Evolutionary conservation across 2,888 invertebrate genomes (phyloP), one percentile per base, ranked within the genome.

Genomic region (Cartodere bifasciata): DNA sequence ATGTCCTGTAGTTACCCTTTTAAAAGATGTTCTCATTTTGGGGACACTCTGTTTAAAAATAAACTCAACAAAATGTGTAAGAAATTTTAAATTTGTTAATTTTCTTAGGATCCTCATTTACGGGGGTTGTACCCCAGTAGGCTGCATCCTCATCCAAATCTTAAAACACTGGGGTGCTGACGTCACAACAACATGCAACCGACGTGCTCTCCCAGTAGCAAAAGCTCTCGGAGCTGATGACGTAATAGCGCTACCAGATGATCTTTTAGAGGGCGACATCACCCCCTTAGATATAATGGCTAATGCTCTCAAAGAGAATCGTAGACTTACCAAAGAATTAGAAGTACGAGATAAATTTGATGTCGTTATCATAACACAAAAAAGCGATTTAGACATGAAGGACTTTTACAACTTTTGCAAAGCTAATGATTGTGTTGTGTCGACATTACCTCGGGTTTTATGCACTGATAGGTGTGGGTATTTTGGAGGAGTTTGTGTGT

Each of bases 61-160:
- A 17, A 17, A n/a, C n/a, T n/a, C n/a, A n/a, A n/a, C n/a, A n/a
- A n/a, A n/a, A n/a, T n/a, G n/a, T n/a, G n/a, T n/a, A n/a, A n/a
- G n/a, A n/a, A 1, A 30, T 20, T 33, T 12, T 30, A 17, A 20
- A 27, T 21, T 20, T 17, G 17, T 15, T 15, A 33, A 31, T 36
- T 39, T 23, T 43, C 44, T 11, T 44, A 72, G 72, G 43, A 53
- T 72, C 34, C 55, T 73, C 31, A 53, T 74, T 26, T 65, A 65
- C 42, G 68, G 65, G 26, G 72, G 68, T 27, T 68, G 65, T 41
- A 67, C 69, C 13, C 67, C 72, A 6, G 64, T 69, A 4, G 73
- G 72, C 21, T 68, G 70, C 47, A 61, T 73, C 27, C 54, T 72
- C 24, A 63, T 66, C 24, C 75, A 75, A 53, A 48, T 74, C 26